Percentiles rank a stretch among this genome's conserved stretches.
These are phyloP conservation scores for Clarias platycephalus DNA, from an alignment of 2,797 vertebrate species.

Conservation along the genomic window DNA sequence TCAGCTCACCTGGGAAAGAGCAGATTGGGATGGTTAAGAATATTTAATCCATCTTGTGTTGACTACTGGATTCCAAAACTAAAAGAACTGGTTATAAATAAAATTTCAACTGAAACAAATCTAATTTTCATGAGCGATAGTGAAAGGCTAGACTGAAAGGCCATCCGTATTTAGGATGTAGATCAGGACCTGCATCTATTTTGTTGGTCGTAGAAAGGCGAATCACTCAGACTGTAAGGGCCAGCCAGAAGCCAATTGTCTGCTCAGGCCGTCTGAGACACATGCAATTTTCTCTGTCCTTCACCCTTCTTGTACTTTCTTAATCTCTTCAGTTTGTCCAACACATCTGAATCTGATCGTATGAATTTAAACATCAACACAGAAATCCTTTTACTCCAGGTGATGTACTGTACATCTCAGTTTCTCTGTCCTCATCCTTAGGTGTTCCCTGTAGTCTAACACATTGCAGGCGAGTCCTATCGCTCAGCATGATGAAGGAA, in stretches of 20 bases:
- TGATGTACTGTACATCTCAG: background rate
- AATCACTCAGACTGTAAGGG: background rate
- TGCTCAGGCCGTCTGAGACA: background rate
- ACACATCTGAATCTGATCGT: background rate
- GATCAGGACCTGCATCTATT: background rate
- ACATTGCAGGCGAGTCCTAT: background rate
- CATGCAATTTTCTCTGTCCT: background rate
- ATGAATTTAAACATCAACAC: background rate
- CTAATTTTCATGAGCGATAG: background rate
- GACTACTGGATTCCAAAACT: too few species aligned
- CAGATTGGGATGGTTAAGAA: too few species aligned
- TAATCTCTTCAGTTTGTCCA: background rate
- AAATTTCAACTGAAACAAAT: background rate
- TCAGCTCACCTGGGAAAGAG: too few species aligned
- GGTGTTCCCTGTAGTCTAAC: background rate
- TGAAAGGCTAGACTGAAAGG: background rate
- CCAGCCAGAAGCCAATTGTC: background rate
- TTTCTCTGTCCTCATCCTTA: background rate
- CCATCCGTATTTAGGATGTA: too few species aligned
- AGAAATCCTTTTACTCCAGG: background rate
- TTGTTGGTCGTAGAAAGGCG: background rate
- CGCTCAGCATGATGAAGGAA: background rate
- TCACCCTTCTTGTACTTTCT: background rate
- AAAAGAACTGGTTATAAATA: too few species aligned
- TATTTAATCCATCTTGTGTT: too few species aligned